Evolutionary conservation across 2,113 vertebrate species (phyloP), one percentile per base, ranked within the genome.

Genomic region (Silurus meridionalis): DNA sequence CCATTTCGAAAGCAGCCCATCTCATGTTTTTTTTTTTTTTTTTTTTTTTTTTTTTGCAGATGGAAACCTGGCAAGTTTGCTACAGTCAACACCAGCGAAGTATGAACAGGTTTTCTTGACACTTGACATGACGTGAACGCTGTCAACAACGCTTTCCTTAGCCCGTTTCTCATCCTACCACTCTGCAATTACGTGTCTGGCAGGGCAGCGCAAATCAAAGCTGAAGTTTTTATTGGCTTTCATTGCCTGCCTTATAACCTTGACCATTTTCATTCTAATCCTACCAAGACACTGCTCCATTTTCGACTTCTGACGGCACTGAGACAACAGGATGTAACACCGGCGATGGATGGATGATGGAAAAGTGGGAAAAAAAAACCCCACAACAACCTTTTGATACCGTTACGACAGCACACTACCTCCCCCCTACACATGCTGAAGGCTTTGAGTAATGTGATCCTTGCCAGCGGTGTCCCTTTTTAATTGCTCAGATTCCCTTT

Each of bases 401-500:
- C 57, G 60, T 67, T 61, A 72, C 46, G 17, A 64, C 48, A 60
- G 79, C 58, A 72, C 28, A 71, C 53, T 52, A 8, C 57, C 23
- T 9, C 37, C 81, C 50, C 37, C 28, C 66, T n/a, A 46, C 10
- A 17, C 88, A 72, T 84, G 78, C 80, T 86, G 80, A 78, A 86
- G 71, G 82, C 15, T 91, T 91, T 82, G 82, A 87, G 89, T 72
- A 90, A 92, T 90, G 90, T 85, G 87, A 87, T 86, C 10, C 74
- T 85, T 87, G 90, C 91, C 88, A 91, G 90, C 61, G 61, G 80
- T 86, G 82, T 89, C 82, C 82, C 86, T 83, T 86, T 87, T 88
- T 94, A 95, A 94, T 94, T 94, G 89, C 86, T 89, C 90, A 57
- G 91, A 85, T 55, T 89, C 84, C 91, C 90, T 89, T 91, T 80